Evolutionary conservation across 2,888 invertebrate species (phyloP), one percentile per base, ranked within the genome.

Genomic region (Lordiphosa andalusiaca): DNA sequence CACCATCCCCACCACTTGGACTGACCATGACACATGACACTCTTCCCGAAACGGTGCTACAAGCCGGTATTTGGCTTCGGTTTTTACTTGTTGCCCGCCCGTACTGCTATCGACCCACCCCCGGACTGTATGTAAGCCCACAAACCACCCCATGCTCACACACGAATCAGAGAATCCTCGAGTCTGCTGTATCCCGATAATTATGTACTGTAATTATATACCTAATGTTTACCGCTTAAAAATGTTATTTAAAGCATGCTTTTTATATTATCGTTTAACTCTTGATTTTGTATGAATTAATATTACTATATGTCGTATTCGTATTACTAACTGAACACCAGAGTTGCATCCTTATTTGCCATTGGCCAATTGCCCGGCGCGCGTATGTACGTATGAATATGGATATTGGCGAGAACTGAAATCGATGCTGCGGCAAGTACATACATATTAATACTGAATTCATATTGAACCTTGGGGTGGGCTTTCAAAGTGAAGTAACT

Each of bases 171-270:
- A 49, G 38, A 49, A n/a, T 38, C 16, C 25, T 25, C 23, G 49
- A 49, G 49, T 49, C 49, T 49, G 49, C 49, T 25, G 25, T 49
- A 38, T 38, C 37, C 38, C 37, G 38, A 49, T 49, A 49, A 49
- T 49, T 49, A 49, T 49, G n/a, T 39, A 49, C 36, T 48, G 36
- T 48, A 48, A 48, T 37, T 36, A 37, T 48, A 46, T 64, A 40
- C 40, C 33, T 35, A 46, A 33, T 44, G 25, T 33, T 44, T 44
- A 44, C 44, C 44, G 33, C 33, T 33, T 44, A 44, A 33, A 44
- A 44, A 44, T 50, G 46, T 41, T 33, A 37, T 25, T n/a, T 53
- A 38, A 36, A 49, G 40, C 42, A 62, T 52, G 37, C 59, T 50
- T 48, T 44, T 48, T 16, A 38, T 38, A 38, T 38, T 30, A 30